phyloP scores from a whole-genome alignment of 2,113 vertebrate genomes.

The Pteruthius melanotis region DNA sequence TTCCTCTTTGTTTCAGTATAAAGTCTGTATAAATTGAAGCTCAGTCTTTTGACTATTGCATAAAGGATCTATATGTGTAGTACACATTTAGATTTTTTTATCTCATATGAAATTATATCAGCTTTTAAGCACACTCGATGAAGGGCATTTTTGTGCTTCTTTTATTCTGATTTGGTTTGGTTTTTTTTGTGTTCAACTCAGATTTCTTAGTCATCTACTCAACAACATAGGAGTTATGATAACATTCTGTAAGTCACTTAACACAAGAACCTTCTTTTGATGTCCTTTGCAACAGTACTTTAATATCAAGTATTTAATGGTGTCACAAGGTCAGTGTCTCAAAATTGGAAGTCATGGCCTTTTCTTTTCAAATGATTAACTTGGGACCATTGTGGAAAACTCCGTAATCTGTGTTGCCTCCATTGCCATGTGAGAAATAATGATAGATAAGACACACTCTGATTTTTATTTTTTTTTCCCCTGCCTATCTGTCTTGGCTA shows the following conservation, averaged over 20 bases:
- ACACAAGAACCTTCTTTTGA: not conserved
- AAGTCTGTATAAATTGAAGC: not conserved
- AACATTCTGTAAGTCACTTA: not conserved
- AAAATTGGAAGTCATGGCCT: slow-evolving; percentile 24
- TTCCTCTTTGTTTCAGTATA: not conserved
- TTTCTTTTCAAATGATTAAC: slow-evolving; percentile 37
- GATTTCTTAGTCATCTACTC: not conserved
- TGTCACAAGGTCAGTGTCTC: slow-evolving; percentile 22
- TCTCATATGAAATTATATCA: not conserved
- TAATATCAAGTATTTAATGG: slow-evolving; percentile 52
- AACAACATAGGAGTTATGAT: not conserved
- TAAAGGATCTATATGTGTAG: not conserved
- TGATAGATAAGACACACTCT: not conserved
- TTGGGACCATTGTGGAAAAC: slow-evolving; percentile 3
- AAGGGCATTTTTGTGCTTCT: not conserved
- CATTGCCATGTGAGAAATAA: not conserved
- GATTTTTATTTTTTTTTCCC: not conserved
- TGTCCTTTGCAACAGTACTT: not conserved
- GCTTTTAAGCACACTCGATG: not conserved
- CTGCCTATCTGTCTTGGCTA: not conserved
- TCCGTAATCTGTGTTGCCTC: not conserved
- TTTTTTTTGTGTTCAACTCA: not conserved
- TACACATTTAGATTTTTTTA: not conserved
- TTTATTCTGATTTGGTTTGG: not conserved
- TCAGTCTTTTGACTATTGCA: not conserved